Conservation (phyloP, 2,888 invertebrate genomes). For the Bruchidius siliquastri region DNA sequence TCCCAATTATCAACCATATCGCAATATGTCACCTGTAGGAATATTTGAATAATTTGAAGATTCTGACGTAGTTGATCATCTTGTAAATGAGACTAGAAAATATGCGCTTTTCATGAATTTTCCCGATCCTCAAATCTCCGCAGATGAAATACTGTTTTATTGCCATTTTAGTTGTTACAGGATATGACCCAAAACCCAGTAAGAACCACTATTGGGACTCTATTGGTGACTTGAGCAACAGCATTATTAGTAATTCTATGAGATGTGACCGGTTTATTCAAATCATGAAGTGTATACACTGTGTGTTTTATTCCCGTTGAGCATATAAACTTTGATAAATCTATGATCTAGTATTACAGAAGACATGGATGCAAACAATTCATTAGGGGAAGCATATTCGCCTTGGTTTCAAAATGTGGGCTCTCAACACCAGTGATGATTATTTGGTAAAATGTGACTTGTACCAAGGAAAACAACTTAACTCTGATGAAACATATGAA, state of each 20-base stretch:
- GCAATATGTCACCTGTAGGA: conserved; percentile 7
- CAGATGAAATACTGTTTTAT: conserved; percentile 20
- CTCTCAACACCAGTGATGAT: conserved; percentile 27
- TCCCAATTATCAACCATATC: no score
- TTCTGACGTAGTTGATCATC: conserved; percentile 10
- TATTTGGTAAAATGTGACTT: conserved; percentile 36
- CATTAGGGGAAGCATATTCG: conserved; percentile 32
- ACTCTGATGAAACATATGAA: conserved; percentile 2
- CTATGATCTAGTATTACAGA: conserved; percentile 27
- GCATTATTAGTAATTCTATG: conserved; percentile 13
- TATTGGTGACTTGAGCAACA: conserved; percentile 9
- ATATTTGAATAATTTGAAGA: conserved; percentile 16
- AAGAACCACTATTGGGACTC: conserved; percentile 9
- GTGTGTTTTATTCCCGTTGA: conserved; percentile 4
- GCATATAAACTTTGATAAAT: conserved; percentile 19
- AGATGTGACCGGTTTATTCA: conserved; percentile 13
- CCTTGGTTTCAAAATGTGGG: conserved; percentile 36
- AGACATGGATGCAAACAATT: conserved; percentile 31
- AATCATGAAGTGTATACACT: no score
- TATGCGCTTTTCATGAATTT: conserved; percentile 15
- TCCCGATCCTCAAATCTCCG: conserved; percentile 12
- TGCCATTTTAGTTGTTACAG: conserved; percentile 20
- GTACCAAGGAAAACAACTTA: conserved; percentile 29
- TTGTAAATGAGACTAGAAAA: conserved; percentile 12
- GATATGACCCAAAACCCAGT: conserved; percentile 22